Conservation (phyloP, 1,140 invertebrate genomes). For the Pseudobourletiella spinata region DNA sequence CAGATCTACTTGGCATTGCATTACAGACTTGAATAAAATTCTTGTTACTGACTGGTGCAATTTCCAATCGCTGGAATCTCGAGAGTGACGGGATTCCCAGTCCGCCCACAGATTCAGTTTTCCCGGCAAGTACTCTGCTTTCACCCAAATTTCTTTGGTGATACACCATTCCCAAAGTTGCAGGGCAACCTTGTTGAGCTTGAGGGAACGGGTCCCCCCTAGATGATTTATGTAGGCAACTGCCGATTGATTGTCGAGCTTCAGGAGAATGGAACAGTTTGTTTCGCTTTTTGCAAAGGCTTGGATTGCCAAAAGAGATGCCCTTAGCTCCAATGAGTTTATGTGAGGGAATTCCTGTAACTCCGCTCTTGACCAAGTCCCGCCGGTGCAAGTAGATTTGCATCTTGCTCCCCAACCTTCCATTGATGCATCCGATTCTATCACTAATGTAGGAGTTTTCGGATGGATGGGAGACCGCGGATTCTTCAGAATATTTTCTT, state of each 20-base stretch:
- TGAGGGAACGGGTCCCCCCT: background rate
- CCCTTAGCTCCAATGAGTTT: constrained; percentile 12
- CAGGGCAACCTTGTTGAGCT: background rate
- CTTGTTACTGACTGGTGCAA: background rate
- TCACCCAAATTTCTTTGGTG: background rate
- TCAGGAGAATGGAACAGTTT: background rate
- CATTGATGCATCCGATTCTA: too few relatives aligned
- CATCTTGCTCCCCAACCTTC: too few relatives aligned
- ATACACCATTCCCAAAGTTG: constrained; percentile 6
- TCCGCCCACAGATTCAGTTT: background rate
- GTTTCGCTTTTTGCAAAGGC: background rate
- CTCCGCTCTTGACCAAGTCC: too few relatives aligned
- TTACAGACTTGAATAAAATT: background rate
- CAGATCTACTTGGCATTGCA: constrained; percentile 7
- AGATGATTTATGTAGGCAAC: constrained; percentile 5
- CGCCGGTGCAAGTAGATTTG: too few relatives aligned
- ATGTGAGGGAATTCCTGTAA: constrained; percentile 15
- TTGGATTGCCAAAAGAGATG: constrained; percentile 2
- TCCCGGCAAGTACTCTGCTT: background rate
- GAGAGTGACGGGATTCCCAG: constrained; percentile 1
- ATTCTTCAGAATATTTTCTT: background rate
- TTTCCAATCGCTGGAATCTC: background rate
- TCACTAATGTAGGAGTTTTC: too few relatives aligned
- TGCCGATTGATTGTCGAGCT: constrained; percentile 5
- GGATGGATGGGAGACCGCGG: background rate